Evolutionary conservation across 2,888 invertebrate species (phyloP).

Genomic region (Cacoxenus indagator): DNA sequence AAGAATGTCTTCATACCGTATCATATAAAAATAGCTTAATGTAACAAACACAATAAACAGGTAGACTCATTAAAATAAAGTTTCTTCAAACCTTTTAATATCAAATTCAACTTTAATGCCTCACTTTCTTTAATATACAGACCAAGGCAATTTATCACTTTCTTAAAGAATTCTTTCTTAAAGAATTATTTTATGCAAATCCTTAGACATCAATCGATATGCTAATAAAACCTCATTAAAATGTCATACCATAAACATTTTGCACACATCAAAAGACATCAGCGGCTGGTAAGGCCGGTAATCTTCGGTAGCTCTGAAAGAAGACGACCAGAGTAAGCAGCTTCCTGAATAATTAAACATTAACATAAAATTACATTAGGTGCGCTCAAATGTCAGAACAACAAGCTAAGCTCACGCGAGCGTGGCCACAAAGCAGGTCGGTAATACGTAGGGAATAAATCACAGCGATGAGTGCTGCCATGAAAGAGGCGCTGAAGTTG

Average conservation of each 20-base stretch:
- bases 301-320: neutral
- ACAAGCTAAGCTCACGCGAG: neutral
- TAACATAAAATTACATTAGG: slow-evolving; percentile 7
- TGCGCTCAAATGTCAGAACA: neutral
- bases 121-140: neutral
- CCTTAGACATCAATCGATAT: neutral
- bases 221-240: neutral
- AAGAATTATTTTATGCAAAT: neutral
- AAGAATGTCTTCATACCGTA: too few relatives aligned
- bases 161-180: neutral
- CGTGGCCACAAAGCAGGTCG: neutral
- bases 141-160: neutral
- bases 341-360: slow-evolving; percentile 4
- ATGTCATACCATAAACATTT: neutral
- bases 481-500: neutral
- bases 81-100: too few relatives aligned
- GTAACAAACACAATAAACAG: too few relatives aligned
- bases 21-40: too few relatives aligned
- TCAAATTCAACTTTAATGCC: too few relatives aligned
- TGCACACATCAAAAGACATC: neutral
- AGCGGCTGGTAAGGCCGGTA: too few relatives aligned
- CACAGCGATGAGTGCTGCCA: neutral
- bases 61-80: too few relatives aligned
- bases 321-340: neutral
- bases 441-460: neutral